Conservation (phyloP, 2,888 invertebrate genomes). For the Atrina japonica region DNA sequence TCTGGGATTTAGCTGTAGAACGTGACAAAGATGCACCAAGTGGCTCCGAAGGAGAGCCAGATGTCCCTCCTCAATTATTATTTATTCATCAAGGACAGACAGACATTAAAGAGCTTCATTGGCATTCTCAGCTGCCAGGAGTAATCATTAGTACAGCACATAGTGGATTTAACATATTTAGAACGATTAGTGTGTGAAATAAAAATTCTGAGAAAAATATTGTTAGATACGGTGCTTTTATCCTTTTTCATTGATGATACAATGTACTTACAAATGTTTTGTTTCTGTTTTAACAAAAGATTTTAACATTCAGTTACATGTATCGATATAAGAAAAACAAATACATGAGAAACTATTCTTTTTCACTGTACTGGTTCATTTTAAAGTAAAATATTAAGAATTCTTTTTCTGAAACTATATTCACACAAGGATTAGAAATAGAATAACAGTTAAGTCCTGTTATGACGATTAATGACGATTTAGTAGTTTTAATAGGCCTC, state of each 20-base stretch:
- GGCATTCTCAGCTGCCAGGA: constrained; percentile 98
- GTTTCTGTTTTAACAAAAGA: too few relatives aligned
- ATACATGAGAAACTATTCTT: too few relatives aligned
- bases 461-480: too few relatives aligned
- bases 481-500: too few relatives aligned
- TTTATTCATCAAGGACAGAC: constrained; percentile 99
- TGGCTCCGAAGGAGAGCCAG: constrained; percentile 63
- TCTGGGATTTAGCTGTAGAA: constrained; percentile 92
- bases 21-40: constrained; percentile 63
- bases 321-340: too few relatives aligned
- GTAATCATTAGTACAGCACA: constrained; percentile 95
- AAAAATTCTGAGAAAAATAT: too few relatives aligned
- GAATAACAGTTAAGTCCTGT: too few relatives aligned
- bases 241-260: background rate
- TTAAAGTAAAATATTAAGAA: too few relatives aligned
- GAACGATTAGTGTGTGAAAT: constrained; percentile 95
- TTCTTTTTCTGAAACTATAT: too few relatives aligned
- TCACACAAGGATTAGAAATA: too few relatives aligned
- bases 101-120: constrained; percentile 98
- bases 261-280: background rate
- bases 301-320: background rate
- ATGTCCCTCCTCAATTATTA: constrained; percentile 93
- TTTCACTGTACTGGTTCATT: too few relatives aligned
- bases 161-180: constrained; percentile 97
- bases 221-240: too few relatives aligned